Evolutionary conservation across 2,888 invertebrate species (phyloP).

Genomic region (Agonopterix alstromeriana): DNA sequence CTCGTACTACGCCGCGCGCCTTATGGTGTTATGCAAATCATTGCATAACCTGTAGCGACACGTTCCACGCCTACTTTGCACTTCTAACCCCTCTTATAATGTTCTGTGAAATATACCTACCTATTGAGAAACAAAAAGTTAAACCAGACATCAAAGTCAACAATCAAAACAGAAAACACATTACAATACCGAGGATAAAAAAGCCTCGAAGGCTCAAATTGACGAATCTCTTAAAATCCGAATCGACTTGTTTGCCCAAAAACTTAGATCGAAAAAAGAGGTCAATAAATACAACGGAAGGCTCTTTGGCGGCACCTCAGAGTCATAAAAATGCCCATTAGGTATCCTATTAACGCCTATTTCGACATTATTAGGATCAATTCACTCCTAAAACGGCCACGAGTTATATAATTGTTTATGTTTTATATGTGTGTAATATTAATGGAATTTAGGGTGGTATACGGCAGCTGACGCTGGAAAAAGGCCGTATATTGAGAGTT

Average conservation of each 20-base stretch:
- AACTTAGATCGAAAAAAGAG: constrained; percentile 62
- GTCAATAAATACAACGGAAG: constrained; percentile 64
- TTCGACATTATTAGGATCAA: constrained; percentile 74
- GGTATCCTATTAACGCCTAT: constrained; percentile 74
- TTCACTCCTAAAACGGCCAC: constrained; percentile 45
- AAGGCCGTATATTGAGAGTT: background rate
- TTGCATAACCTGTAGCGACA: too few species aligned
- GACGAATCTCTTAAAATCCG: constrained; percentile 24
- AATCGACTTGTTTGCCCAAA: constrained; percentile 66
- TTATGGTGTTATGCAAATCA: too few species aligned
- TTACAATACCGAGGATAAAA: background rate
- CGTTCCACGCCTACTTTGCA: too few species aligned
- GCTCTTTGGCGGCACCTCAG: constrained; percentile 59
- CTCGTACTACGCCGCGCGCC: too few species aligned
- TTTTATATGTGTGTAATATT: constrained; percentile 29
- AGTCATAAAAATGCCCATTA: constrained; percentile 67
- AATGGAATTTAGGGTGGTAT: constrained; percentile 4
- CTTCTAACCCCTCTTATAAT: too few species aligned
- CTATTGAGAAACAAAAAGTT: too few species aligned
- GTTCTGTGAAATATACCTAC: too few species aligned
- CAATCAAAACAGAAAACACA: background rate
- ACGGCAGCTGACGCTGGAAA: background rate
- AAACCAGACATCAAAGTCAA: background rate
- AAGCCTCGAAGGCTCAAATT: background rate
- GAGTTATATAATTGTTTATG: constrained; percentile 62